These are phyloP conservation scores for Lophius piscatorius DNA, from an alignment of 2,113 vertebrate genomes.

Conservation along the genomic window DNA sequence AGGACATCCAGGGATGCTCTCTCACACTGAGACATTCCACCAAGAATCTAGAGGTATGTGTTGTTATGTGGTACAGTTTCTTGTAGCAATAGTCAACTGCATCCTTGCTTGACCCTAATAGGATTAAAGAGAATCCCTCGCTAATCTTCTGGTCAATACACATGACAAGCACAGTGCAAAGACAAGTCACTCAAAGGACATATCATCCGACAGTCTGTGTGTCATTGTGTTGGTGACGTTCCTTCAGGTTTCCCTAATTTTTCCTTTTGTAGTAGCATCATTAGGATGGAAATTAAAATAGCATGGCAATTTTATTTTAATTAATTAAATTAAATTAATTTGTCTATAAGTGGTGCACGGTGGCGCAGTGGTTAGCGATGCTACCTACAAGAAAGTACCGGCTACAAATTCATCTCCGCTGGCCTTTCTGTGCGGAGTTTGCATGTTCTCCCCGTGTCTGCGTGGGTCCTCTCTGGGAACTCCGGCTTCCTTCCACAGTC, in stretches of 20 bases:
- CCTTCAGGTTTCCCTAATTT: background rate
- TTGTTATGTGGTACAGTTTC: conserved; percentile 38
- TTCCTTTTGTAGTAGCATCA: background rate
- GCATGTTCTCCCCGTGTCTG: no score
- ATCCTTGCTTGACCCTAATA: conserved; percentile 61
- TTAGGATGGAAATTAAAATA: no score
- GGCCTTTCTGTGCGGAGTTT: no score
- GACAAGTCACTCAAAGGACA: conserved; percentile 60
- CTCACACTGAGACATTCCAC: conserved; percentile 54
- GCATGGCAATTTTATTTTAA: no score
- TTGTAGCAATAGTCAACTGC: conserved; percentile 28
- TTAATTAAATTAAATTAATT: no score
- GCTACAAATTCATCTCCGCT: no score
- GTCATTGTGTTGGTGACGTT: conserved; percentile 4
- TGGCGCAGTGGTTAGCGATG: no score
- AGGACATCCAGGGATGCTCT: conserved; percentile 70
- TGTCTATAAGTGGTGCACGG: no score
- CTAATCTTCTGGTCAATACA: conserved; percentile 73
- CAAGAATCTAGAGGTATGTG: conserved; percentile 72
- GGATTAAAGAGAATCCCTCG: conserved; percentile 68
- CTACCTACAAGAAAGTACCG: no score
- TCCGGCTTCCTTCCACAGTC: no score
- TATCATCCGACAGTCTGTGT: conserved; percentile 29
- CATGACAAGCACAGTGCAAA: conserved; percentile 59
- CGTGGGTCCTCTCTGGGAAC: no score